Evolutionary conservation across 2,113 vertebrate species (phyloP).

Genomic region (Ibidorhyncha struthersii): DNA sequence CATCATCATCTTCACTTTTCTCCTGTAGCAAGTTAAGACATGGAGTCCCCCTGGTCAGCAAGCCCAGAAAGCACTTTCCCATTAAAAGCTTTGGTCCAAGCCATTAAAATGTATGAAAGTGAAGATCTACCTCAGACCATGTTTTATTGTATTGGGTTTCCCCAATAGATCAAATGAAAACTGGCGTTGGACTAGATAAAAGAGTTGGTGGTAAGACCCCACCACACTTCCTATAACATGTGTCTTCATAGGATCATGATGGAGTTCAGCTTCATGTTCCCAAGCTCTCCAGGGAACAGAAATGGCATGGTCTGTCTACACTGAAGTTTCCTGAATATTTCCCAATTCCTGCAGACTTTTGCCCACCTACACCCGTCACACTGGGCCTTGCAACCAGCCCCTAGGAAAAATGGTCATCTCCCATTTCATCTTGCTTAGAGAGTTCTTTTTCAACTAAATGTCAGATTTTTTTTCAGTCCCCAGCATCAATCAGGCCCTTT

Average conservation of each 20-base stretch:
- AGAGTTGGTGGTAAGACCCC: not conserved
- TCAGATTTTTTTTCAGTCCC: not conserved
- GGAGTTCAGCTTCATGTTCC: not conserved
- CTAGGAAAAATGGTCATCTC: not conserved
- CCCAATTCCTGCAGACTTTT: not conserved
- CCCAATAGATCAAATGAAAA: not conserved
- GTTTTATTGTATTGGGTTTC: not conserved
- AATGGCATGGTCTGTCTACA: accelerated
- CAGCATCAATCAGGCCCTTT: not conserved
- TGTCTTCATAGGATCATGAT: not conserved
- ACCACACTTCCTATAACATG: not conserved
- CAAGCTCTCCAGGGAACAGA: not conserved
- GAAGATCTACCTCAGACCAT: not conserved
- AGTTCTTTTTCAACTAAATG: not conserved
- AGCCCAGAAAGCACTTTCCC: not conserved
- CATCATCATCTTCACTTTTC: not conserved
- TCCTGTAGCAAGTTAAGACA: not conserved
- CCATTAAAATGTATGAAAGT: not conserved
- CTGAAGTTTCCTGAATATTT: not conserved
- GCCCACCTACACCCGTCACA: accelerated
- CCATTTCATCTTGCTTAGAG: not conserved
- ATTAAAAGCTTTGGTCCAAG: not conserved
- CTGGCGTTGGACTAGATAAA: not conserved
- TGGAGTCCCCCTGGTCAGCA: accelerated
- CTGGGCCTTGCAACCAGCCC: not conserved